phyloP scores from a whole-genome alignment of 2,888 invertebrate genomes.

The Lumbricus terrestris region DNA sequence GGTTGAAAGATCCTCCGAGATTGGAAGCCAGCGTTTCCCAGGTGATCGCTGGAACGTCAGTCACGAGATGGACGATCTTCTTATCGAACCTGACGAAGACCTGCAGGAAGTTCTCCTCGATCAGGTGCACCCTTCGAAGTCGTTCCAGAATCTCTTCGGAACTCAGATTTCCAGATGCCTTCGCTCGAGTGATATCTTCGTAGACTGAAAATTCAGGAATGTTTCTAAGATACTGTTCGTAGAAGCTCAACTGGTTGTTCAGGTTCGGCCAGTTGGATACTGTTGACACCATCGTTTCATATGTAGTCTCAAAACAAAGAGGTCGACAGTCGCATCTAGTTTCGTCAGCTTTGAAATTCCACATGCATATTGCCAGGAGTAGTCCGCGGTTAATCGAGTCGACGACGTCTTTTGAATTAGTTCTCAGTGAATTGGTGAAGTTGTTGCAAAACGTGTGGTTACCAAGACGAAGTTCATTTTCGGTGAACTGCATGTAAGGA shows the following conservation, averaged over 20 bases:
- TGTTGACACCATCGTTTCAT: background rate
- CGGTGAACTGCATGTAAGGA: background rate
- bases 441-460: background rate
- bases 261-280: background rate
- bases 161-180: background rate
- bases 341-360: background rate
- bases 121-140: background rate
- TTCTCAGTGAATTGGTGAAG: background rate
- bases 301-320: background rate
- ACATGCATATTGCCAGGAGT: background rate
- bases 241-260: background rate
- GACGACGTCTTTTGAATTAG: background rate
- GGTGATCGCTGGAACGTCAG: background rate
- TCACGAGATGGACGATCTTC: background rate
- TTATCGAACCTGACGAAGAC: background rate
- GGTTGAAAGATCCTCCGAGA: background rate
- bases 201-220: background rate
- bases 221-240: background rate
- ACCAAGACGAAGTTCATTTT: background rate
- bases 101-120: background rate
- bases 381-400: background rate
- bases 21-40: background rate
- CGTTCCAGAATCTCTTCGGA: background rate
- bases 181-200: background rate
- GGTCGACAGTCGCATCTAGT: background rate